phyloP scores from a whole-genome alignment of 1,140 invertebrate genomes.

The Plodia interpunctella region DNA sequence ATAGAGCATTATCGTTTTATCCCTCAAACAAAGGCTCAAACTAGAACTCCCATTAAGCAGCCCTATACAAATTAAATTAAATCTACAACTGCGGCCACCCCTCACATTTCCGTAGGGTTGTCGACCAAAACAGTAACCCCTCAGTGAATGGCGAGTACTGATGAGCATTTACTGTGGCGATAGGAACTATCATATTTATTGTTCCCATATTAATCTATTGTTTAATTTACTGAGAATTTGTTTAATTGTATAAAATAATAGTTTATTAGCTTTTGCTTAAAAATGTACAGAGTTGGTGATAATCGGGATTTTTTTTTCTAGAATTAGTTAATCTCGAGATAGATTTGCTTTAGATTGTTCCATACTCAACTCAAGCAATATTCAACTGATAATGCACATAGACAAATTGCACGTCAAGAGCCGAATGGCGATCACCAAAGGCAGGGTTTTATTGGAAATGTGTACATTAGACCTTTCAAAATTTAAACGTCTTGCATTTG shows the following conservation, averaged over 20 bases:
- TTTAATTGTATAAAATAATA: no score
- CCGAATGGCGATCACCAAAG: slow-evolving; percentile 18
- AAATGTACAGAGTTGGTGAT: no score
- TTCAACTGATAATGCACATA: slow-evolving; percentile 43
- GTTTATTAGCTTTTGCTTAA: no score
- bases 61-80: slow-evolving; percentile 7
- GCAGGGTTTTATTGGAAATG: not conserved
- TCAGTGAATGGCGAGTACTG: not conserved
- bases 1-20: not conserved
- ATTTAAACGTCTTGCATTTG: not conserved
- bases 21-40: not conserved
- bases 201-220: slow-evolving; percentile 11
- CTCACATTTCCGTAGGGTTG: slow-evolving; percentile 15
- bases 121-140: slow-evolving; percentile 12
- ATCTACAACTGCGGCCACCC: not conserved
- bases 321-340: no score
- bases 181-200: not conserved
- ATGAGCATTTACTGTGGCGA: not conserved
- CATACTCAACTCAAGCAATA: slow-evolving; percentile 15
- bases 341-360: no score
- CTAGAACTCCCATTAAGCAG: slow-evolving; percentile 1
- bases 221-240: not conserved
- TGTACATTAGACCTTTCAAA: not conserved
- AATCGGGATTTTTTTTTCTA: no score
- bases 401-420: slow-evolving; percentile 47